These are phyloP conservation scores for Eptesicus fuscus DNA, from an alignment of 2,113 vertebrate genomes.

Conservation along the genomic window DNA sequence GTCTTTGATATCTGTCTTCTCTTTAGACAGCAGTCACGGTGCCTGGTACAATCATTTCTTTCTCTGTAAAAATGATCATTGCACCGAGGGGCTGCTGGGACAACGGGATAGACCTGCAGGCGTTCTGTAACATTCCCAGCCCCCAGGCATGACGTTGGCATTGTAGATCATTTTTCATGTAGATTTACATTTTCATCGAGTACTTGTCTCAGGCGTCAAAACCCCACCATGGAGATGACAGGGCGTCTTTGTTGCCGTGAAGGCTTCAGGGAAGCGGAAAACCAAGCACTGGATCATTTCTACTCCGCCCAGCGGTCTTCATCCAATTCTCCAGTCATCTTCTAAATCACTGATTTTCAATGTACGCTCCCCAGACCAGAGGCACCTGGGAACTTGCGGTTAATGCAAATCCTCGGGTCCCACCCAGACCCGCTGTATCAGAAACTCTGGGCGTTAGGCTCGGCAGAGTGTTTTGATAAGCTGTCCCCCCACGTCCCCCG, in stretches of 20 bases:
- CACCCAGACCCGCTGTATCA: background rate
- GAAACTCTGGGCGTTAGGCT: background rate
- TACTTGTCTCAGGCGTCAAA: background rate
- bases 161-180: background rate
- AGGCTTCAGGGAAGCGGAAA: background rate
- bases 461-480: background rate
- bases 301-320: background rate
- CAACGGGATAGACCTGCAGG: accelerated
- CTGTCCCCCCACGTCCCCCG: background rate
- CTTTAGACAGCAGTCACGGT: background rate
- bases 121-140: background rate
- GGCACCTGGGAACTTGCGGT: background rate
- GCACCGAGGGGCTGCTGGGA: background rate
- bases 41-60: background rate
- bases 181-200: background rate
- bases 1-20: background rate
- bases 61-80: background rate
- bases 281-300: background rate
- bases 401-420: background rate
- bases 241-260: background rate
- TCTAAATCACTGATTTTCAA: background rate
- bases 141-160: background rate
- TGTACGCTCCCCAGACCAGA: background rate
- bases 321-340: background rate
- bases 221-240: background rate